These are phyloP conservation scores for Cynopterus sphinx DNA, from an alignment of 2,797 vertebrate genomes.

Conservation along the genomic window DNA sequence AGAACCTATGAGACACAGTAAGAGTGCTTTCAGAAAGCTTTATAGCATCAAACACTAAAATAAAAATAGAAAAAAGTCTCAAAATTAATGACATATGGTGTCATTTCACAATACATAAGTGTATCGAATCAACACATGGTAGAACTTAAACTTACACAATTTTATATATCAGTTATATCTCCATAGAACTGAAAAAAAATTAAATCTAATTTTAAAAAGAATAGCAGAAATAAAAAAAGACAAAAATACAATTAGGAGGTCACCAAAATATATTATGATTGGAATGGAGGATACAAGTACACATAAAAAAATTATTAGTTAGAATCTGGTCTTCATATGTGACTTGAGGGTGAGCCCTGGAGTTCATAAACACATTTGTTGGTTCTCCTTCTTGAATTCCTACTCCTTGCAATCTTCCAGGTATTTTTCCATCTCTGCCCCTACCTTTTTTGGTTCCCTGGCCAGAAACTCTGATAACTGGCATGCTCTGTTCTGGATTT, in stretches of 20 bases:
- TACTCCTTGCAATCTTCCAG: background rate
- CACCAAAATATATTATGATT: background rate
- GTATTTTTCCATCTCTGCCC: background rate
- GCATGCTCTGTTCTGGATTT: background rate
- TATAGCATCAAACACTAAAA: background rate
- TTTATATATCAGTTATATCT: background rate
- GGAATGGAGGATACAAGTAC: background rate
- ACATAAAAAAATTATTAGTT: background rate
- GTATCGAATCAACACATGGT: background rate
- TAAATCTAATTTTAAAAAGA: background rate
- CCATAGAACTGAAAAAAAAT: background rate
- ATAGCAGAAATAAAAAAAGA: background rate
- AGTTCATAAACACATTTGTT: background rate
- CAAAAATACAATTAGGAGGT: background rate
- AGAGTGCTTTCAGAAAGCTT: background rate
- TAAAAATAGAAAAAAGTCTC: constrained; percentile 19
- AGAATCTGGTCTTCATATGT: background rate
- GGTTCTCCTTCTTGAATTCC: background rate
- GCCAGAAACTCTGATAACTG: constrained; percentile 3
- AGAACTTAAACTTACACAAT: background rate
- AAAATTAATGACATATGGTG: background rate
- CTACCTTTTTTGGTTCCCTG: background rate
- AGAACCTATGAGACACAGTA: background rate
- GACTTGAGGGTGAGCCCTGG: background rate
- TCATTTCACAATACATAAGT: background rate